phyloP scores from a whole-genome alignment of 2,888 invertebrate genomes.

The Plusia festucae region DNA sequence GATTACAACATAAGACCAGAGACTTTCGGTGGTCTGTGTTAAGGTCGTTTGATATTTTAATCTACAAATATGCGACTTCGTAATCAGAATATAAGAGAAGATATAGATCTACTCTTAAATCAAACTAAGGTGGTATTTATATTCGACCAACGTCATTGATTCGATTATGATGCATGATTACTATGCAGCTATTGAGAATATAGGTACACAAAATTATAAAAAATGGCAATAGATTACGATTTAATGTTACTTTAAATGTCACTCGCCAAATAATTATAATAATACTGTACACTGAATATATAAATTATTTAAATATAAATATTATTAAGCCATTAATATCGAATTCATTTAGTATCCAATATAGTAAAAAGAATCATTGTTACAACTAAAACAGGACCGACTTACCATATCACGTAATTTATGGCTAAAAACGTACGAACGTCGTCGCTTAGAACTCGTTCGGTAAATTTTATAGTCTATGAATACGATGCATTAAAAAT shows the following conservation, averaged over 20 bases:
- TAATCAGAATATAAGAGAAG: neutral
- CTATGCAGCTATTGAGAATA: neutral
- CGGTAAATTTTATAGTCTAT: slow-evolving; percentile 6
- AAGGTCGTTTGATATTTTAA: neutral
- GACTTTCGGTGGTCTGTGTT: too few relatives aligned
- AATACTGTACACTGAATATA: neutral
- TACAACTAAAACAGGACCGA: neutral
- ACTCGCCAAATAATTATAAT: slow-evolving; percentile 11
- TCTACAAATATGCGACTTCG: neutral
- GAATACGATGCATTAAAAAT: slow-evolving; percentile 16
- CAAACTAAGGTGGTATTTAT: neutral
- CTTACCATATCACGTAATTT: neutral
- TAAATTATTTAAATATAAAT: neutral
- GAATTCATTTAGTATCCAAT: neutral
- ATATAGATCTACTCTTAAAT: neutral
- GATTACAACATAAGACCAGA: too few relatives aligned
- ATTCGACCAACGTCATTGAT: neutral
- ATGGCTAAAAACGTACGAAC: neutral
- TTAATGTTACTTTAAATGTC: slow-evolving; percentile 15
- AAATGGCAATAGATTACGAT: neutral
- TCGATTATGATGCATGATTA: neutral
- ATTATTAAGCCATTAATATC: neutral
- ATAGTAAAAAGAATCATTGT: neutral
- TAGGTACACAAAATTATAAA: neutral
- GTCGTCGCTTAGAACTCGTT: slow-evolving; percentile 25